Evolutionary conservation across 2,888 invertebrate genomes (phyloP).

Genomic region (Lomographa bimaculata): DNA sequence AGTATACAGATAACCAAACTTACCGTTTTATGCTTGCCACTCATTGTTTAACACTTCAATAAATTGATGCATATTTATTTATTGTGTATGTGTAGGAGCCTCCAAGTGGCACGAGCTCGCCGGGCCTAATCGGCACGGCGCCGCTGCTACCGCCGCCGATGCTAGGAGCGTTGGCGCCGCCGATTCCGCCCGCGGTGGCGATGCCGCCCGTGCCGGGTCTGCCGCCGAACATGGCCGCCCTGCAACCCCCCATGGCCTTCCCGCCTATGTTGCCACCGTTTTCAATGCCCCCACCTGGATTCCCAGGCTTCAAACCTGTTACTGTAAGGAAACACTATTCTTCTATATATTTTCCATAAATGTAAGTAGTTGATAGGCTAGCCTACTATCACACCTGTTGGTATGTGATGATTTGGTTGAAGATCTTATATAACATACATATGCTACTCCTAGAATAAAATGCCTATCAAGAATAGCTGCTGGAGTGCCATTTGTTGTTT

Average conservation of each 20-base stretch:
- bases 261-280: conserved; percentile 88
- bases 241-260: conserved; percentile 79
- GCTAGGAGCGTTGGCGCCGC: conserved; percentile 74
- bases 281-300: conserved; percentile 91
- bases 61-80: neutral
- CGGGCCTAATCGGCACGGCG: conserved; percentile 58
- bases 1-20: too few species aligned
- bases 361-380: too few species aligned
- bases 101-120: conserved; percentile 67
- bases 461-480: too few species aligned
- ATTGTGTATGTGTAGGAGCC: conserved; percentile 51
- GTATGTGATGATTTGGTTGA: too few species aligned
- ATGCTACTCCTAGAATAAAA: too few species aligned
- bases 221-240: conserved; percentile 66
- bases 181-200: conserved; percentile 77
- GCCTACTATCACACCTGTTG: too few species aligned
- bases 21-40: too few species aligned
- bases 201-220: conserved; percentile 79
- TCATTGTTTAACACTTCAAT: too few species aligned
- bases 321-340: too few species aligned
- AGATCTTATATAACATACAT: too few species aligned
- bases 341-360: too few species aligned
- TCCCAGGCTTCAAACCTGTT: conserved; percentile 77
- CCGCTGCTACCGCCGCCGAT: conserved; percentile 68
- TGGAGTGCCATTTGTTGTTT: too few species aligned